phyloP scores from a whole-genome alignment of 2,797 vertebrate species.

The Heterohyrax brucei region DNA sequence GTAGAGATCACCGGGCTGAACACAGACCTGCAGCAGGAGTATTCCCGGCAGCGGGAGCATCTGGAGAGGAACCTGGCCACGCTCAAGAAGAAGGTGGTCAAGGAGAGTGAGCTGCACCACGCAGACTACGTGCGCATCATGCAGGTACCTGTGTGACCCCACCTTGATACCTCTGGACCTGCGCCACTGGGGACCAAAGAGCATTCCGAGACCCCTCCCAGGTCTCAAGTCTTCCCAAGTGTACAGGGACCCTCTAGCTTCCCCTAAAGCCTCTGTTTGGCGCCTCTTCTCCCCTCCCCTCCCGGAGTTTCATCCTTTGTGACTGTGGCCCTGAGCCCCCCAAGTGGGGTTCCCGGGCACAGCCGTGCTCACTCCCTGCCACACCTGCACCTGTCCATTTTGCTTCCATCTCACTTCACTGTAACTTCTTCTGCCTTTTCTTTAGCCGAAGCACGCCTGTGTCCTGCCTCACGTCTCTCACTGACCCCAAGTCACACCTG shows the following conservation, averaged over 20 bases:
- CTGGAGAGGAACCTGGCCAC: constrained; percentile 93
- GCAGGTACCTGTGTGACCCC: constrained; percentile 90
- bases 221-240: neutral
- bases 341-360: neutral
- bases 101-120: constrained; percentile 92
- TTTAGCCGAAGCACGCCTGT: neutral
- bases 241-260: neutral
- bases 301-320: neutral
- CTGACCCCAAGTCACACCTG: neutral
- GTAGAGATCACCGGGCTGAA: constrained; percentile 91
- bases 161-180: fast-evolving
- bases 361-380: neutral
- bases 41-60: constrained; percentile 91
- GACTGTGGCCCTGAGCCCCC: neutral
- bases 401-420: neutral
- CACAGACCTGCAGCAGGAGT: constrained; percentile 91
- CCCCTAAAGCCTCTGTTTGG: neutral
- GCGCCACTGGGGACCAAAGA: neutral
- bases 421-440: neutral
- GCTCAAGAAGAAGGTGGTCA: constrained; percentile 92
- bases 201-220: neutral
- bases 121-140: constrained; percentile 92
- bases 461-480: neutral
- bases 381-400: neutral
- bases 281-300: neutral